Evolutionary conservation across 2,888 invertebrate species (phyloP).

Genomic region (Oxytorus armatus): DNA sequence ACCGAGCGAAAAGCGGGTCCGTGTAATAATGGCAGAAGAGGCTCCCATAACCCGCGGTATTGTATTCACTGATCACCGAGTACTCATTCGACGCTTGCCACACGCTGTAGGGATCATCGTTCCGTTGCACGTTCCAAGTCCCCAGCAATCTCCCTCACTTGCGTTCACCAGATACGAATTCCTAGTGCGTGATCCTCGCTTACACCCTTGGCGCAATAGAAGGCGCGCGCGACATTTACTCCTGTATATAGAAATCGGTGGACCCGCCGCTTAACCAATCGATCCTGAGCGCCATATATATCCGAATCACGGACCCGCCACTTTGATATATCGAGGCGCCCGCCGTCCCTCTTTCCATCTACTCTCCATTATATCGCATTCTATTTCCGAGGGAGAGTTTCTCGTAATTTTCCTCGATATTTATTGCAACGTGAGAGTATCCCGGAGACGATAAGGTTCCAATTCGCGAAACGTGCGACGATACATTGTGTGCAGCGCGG

Average conservation of each 20-base stretch:
- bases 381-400: neutral
- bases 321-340: constrained; percentile 57
- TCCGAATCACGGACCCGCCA: constrained; percentile 62
- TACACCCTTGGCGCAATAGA: constrained; percentile 27
- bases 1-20: constrained; percentile 35
- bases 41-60: constrained; percentile 58
- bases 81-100: constrained; percentile 47
- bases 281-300: constrained; percentile 42
- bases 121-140: constrained; percentile 33
- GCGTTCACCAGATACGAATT: constrained; percentile 56
- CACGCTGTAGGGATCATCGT: constrained; percentile 63
- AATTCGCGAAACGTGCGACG: too few species aligned
- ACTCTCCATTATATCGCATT: constrained; percentile 31
- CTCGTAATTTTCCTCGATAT: constrained; percentile 52
- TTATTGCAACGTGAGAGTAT: constrained; percentile 54
- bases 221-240: constrained; percentile 33
- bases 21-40: constrained; percentile 64
- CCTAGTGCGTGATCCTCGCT: constrained; percentile 42
- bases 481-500: neutral
- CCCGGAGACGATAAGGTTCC: too few species aligned
- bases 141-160: constrained; percentile 4
- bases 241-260: constrained; percentile 2
- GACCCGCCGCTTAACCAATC: constrained; percentile 52
- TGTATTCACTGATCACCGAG: constrained; percentile 42
- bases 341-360: constrained; percentile 23